Percentiles rank a stretch among this genome's conserved stretches.
Evolutionary conservation across 2,797 vertebrate genomes (phyloP).

Genomic region (Coccyzus lansbergi): DNA sequence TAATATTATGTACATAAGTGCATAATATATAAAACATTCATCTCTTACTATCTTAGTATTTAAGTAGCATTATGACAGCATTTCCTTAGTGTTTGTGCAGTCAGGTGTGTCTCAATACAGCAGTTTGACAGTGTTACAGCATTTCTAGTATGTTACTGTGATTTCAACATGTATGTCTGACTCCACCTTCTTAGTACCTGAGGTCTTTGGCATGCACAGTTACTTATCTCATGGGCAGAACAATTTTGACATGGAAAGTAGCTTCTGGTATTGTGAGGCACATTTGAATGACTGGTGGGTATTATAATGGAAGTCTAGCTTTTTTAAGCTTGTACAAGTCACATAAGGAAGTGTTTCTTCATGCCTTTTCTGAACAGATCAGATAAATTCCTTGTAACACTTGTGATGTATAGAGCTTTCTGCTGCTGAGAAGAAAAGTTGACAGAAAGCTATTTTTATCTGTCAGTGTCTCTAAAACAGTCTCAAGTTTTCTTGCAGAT

Average conservation of each 20-base stretch:
- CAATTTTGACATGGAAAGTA: neutral
- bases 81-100: neutral
- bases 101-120: neutral
- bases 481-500: constrained; percentile 55
- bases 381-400: neutral
- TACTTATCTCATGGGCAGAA: neutral
- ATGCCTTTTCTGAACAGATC: neutral
- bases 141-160: neutral
- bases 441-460: neutral
- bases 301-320: neutral
- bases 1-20: too few species aligned
- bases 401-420: neutral
- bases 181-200: neutral
- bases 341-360: neutral
- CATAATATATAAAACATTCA: neutral
- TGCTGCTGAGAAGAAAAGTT: neutral
- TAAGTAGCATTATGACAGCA: neutral
- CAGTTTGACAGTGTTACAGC: neutral
- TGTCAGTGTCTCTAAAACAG: neutral
- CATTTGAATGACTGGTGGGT: neutral
- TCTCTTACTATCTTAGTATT: neutral
- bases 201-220: neutral
- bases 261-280: neutral
- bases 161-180: neutral
- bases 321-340: neutral